Evolutionary conservation across 92 coral and sea anemone species (phyloP), one percentile per base, ranked within the genome.

Genomic region (Epizoanthus stellaris): DNA sequence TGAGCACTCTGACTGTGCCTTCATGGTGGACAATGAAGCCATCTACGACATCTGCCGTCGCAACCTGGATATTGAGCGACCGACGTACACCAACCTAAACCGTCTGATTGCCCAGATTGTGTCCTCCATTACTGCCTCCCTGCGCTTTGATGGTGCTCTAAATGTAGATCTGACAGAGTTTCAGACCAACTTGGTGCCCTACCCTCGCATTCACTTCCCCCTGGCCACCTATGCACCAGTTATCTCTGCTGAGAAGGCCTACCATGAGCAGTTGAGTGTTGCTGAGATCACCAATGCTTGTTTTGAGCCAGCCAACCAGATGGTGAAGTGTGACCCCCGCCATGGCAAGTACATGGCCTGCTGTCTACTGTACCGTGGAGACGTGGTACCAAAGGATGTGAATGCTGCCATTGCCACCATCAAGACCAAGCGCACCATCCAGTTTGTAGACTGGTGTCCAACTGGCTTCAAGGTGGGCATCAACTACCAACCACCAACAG

Each of bases 1-100:
- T 82, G 98, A 95, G 82, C 98, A 93, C 87, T 95, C 98, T 16
- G 98, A 95, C 92, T 95, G 98, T 70, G 95, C 96, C 87, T 95
- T 95, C 89, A 95, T 95, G 98, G 98, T 95, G 17, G 98, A 95
- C 90, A 95, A 95, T 67, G 98, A 95, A 90, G 98, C 98, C 82
- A 95, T 95, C 85, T 95, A 93, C 80, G 98, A 95, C 60, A 95
- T 95, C 85, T 95, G 98, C 20, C 98, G 96, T 10, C 92, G 95
- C 34, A 92, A 92, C 81, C 89, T 91, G 75, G 93, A 91, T 49
- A 87, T 91, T 77, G 93, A 84, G 66, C 89, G 93, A 34, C 93
- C 93, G 8, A 84, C 87, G 53, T 91, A 91, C 88, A 87, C 91
- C 87, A 90, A 90, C 73, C 91, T 90, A 67, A 90, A 90, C 75